A percentile compares a stretch with the other conserved stretches of the same genome.
Conservation (phyloP, 2,888 invertebrate species). For the Chloroclysta siterata region DNA sequence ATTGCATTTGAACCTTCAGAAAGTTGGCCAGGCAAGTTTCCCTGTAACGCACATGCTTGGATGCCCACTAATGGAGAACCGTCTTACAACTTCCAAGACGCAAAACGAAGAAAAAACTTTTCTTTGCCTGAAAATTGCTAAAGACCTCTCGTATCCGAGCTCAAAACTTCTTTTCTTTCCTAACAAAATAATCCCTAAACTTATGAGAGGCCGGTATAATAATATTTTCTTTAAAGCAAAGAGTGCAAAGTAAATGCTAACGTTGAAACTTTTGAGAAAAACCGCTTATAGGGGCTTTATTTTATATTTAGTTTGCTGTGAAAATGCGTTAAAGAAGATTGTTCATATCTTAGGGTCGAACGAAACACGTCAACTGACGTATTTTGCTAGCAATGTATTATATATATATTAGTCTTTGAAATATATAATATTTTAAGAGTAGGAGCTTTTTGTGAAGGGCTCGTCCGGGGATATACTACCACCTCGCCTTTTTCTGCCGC, state of each 20-base stretch:
- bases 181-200: conserved; percentile 51
- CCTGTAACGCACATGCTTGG: conserved; percentile 73
- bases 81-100: conserved; percentile 52
- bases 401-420: too few relatives aligned
- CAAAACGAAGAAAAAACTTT: conserved; percentile 54
- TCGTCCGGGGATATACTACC: too few relatives aligned
- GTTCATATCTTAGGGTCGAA: too few relatives aligned
- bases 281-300: conserved; percentile 30
- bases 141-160: conserved; percentile 60
- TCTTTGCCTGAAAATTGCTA: conserved; percentile 60
- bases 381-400: too few relatives aligned
- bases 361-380: too few relatives aligned
- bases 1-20: conserved; percentile 63
- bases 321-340: not conserved
- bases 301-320: conserved; percentile 21
- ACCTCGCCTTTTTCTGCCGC: too few relatives aligned
- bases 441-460: too few relatives aligned
- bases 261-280: conserved; percentile 36
- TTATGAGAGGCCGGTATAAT: conserved; percentile 42
- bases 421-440: too few relatives aligned
- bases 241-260: conserved; percentile 36
- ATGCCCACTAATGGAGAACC: conserved; percentile 74
- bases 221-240: conserved; percentile 44
- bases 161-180: conserved; percentile 56
- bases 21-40: conserved; percentile 72